Percentiles rank a stretch among this genome's conserved stretches.
phyloP scores from a whole-genome alignment of 2,113 vertebrate genomes.

The Scatophagus argus region DNA sequence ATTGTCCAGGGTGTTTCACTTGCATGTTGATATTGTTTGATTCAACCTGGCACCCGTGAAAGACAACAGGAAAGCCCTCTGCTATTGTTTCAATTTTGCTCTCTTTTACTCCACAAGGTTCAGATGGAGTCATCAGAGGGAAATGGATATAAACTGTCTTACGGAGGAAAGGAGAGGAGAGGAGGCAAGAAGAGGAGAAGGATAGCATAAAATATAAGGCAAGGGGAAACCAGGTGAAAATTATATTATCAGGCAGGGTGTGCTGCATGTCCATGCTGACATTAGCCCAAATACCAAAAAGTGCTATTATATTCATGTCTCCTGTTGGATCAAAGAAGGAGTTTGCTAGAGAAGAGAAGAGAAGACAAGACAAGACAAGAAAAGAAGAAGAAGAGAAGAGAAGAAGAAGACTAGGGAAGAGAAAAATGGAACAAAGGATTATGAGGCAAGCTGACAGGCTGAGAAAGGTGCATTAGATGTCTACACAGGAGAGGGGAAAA shows the following conservation, averaged over 20 bases:
- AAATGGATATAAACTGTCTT: constrained; percentile 43
- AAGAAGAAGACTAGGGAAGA: constrained; percentile 1
- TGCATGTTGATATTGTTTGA: constrained; percentile 69
- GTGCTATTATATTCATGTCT: constrained; percentile 25
- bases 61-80: constrained; percentile 58
- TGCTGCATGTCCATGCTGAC: constrained; percentile 35
- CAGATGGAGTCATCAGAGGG: constrained; percentile 56
- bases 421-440: background rate
- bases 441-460: constrained; percentile 18
- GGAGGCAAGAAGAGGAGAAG: background rate
- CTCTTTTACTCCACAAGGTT: constrained; percentile 23
- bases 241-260: constrained; percentile 26
- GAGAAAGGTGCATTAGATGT: constrained; percentile 34
- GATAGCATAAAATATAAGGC: constrained; percentile 10
- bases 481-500: constrained; percentile 2
- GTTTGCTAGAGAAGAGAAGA: constrained; percentile 13
- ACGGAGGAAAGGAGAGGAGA: background rate
- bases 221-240: constrained; percentile 16
- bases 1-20: constrained; percentile 66
- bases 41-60: constrained; percentile 66
- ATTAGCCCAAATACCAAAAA: constrained; percentile 36
- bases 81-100: constrained; percentile 47
- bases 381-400: background rate
- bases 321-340: constrained; percentile 36
- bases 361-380: constrained; percentile 2